Percentiles rank a stretch among this genome's conserved stretches.
Conservation (phyloP, 2,113 vertebrate species). For the Aegotheles bennettii region DNA sequence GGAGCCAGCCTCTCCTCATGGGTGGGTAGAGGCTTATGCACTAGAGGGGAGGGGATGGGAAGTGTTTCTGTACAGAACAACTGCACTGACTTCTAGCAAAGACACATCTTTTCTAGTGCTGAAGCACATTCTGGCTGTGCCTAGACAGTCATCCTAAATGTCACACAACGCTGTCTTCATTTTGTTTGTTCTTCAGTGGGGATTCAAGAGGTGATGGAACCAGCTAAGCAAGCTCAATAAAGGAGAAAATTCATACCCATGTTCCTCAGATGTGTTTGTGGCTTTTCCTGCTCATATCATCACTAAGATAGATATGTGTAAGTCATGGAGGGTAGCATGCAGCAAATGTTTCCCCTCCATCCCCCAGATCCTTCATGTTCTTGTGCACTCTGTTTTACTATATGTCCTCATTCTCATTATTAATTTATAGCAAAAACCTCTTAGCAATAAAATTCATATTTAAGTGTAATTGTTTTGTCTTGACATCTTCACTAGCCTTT, state of each 20-base stretch:
- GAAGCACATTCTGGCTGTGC: neutral
- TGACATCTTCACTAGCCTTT: neutral
- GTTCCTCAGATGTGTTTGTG: neutral
- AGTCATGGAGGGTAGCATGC: neutral
- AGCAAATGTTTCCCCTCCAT: neutral
- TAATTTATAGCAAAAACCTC: conserved; percentile 48
- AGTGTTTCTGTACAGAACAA: neutral
- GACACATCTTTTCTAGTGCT: neutral
- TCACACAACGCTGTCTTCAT: neutral
- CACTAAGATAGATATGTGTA: neutral
- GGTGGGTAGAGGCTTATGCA: neutral
- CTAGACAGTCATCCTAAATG: neutral
- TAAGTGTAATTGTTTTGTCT: neutral
- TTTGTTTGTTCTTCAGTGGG: neutral
- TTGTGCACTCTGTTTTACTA: neutral
- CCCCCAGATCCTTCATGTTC: neutral
- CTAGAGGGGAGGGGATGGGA: neutral
- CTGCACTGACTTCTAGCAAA: neutral
- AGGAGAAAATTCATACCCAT: neutral
- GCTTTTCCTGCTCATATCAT: neutral
- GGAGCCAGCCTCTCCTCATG: neutral
- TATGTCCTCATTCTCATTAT: neutral
- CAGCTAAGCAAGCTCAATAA: neutral
- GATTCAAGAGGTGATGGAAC: neutral
- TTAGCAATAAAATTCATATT: conserved; percentile 60